Conservation (phyloP, 2,888 invertebrate genomes). For the Ptilodon capucinus region DNA sequence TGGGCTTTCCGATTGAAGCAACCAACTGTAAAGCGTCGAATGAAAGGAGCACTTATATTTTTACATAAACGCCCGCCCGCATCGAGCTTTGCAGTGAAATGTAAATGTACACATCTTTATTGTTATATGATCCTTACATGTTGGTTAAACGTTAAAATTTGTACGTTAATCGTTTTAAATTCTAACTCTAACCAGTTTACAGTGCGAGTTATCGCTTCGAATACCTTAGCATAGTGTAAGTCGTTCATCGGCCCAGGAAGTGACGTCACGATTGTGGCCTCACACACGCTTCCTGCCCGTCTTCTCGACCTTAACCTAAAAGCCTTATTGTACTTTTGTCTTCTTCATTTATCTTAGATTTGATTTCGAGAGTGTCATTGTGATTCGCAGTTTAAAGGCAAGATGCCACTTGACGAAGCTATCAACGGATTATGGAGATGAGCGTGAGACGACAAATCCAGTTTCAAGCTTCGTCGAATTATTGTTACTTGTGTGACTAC, state of each 20-base stretch:
- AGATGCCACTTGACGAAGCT: slow-evolving; percentile 2
- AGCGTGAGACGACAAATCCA: neutral
- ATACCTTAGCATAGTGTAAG: slow-evolving; percentile 49
- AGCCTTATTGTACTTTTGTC: slow-evolving; percentile 41
- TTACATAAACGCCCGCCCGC: neutral
- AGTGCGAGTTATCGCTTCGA: slow-evolving; percentile 53
- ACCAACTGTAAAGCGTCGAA: neutral
- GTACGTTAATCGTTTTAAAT: slow-evolving; percentile 45
- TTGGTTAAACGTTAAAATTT: slow-evolving; percentile 40
- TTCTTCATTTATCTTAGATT: slow-evolving; percentile 17
- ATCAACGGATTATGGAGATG: neutral
- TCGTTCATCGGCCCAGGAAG: slow-evolving; percentile 65
- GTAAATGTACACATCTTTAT: slow-evolving; percentile 19
- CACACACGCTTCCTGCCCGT: slow-evolving; percentile 59
- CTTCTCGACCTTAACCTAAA: slow-evolving; percentile 72
- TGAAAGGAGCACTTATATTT: neutral
- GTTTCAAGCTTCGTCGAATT: neutral
- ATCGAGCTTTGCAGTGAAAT: neutral
- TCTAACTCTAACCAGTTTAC: slow-evolving; percentile 51
- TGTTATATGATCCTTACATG: slow-evolving; percentile 29
- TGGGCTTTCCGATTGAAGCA: neutral
- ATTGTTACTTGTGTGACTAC: neutral
- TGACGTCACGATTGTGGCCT: slow-evolving; percentile 63
- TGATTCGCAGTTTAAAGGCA: slow-evolving; percentile 2
- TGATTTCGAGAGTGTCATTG: slow-evolving; percentile 18